These are phyloP conservation scores for Limosa lapponica DNA, from an alignment of 2,797 vertebrate species.

Conservation along the genomic window DNA sequence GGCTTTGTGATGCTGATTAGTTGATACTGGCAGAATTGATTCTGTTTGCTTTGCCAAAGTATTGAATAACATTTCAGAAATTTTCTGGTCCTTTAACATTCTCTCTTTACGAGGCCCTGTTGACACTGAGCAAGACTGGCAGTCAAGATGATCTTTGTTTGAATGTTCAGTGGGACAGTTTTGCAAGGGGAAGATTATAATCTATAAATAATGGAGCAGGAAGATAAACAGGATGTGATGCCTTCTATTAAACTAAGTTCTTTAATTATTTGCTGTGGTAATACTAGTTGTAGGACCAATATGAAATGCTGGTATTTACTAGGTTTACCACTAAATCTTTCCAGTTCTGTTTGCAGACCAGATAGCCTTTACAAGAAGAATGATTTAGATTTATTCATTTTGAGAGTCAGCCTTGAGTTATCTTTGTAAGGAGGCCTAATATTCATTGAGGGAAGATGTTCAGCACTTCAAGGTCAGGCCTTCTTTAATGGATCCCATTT, in stretches of 20 bases:
- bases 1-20: neutral
- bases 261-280: neutral
- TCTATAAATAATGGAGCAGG: slow-evolving; percentile 4
- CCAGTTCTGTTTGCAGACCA: neutral
- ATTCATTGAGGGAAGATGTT: neutral
- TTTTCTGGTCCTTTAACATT: slow-evolving; percentile 11
- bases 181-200: neutral
- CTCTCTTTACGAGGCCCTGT: neutral
- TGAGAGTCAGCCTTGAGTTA: neutral
- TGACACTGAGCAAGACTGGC: slow-evolving; percentile 12
- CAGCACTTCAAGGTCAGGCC: neutral
- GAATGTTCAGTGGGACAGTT: neutral
- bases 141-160: slow-evolving; percentile 27
- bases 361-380: neutral
- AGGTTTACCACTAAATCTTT: neutral
- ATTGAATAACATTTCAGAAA: slow-evolving; percentile 15
- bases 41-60: neutral
- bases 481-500: neutral
- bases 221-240: slow-evolving; percentile 44
- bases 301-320: neutral
- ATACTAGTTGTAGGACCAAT: neutral
- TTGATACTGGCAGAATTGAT: neutral
- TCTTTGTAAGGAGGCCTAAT: neutral
- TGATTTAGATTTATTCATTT: neutral
- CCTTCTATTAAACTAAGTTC: neutral